Conservation (phyloP, 2,797 vertebrate species). For the Acanthis flammea region DNA sequence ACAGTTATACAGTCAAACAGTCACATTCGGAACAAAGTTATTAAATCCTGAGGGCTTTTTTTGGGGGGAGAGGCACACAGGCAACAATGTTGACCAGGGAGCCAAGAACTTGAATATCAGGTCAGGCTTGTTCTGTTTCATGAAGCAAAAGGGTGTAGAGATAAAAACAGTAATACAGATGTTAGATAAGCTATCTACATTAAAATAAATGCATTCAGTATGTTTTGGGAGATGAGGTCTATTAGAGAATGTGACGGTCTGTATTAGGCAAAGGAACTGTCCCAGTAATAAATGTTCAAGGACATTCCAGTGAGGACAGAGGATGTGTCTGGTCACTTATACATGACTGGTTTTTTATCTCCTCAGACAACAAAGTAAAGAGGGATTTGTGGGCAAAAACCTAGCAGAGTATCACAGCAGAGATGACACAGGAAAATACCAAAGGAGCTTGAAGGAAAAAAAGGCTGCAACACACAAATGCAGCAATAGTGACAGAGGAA, state of each 20-base stretch:
- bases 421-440: not conserved
- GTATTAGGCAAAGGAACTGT: not conserved
- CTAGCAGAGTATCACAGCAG: not conserved
- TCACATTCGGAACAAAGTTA: not conserved
- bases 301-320: not conserved
- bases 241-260: not conserved
- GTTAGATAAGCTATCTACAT: not conserved
- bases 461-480: not conserved
- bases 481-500: not conserved
- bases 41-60: not conserved
- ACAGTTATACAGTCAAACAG: not conserved
- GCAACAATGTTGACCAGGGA: not conserved
- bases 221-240: not conserved
- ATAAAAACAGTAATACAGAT: not conserved
- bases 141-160: not conserved
- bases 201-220: not conserved
- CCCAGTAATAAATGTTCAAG: not conserved
- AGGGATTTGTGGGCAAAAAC: not conserved
- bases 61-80: rapidly evolving
- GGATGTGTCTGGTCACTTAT: not conserved
- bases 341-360: not conserved
- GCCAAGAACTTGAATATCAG: not conserved
- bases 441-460: not conserved
- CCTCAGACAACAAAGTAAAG: not conserved
- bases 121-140: not conserved